Conservation (phyloP, 2,797 vertebrate species). For the Myotis vivesi region DNA sequence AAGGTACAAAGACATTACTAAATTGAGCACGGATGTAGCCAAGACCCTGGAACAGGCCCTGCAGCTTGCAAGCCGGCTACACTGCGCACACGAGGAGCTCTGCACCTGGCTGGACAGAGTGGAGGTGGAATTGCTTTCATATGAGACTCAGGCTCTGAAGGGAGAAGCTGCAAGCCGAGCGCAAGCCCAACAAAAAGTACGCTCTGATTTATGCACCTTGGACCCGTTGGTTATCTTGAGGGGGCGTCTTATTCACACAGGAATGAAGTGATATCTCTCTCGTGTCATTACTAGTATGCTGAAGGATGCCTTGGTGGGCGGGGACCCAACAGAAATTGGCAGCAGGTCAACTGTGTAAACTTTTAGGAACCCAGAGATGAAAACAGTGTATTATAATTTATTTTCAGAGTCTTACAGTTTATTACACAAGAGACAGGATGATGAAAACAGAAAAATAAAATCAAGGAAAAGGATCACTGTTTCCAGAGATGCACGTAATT, state of each 20-base stretch:
- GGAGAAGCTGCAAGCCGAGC: constrained; percentile 88
- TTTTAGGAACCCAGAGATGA: constrained; percentile 52
- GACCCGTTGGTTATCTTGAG: background rate
- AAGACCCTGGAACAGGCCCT: constrained; percentile 91
- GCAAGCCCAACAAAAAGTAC: constrained; percentile 93
- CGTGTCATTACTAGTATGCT: background rate
- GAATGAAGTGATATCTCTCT: background rate
- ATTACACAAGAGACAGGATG: constrained; percentile 52
- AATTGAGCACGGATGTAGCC: constrained; percentile 89
- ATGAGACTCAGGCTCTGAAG: constrained; percentile 85
- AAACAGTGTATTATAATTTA: constrained; percentile 4
- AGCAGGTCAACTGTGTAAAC: background rate
- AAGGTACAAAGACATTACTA: constrained; percentile 93
- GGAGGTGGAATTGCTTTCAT: constrained; percentile 88
- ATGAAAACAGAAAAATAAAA: background rate
- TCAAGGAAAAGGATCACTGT: background rate
- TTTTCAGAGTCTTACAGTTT: constrained; percentile 52
- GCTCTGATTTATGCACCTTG: constrained; percentile 43
- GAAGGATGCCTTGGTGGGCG: background rate
- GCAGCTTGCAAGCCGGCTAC: constrained; percentile 89
- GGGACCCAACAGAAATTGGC: constrained; percentile 22
- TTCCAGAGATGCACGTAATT: background rate
- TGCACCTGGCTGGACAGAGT: constrained; percentile 90
- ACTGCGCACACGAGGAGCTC: constrained; percentile 88
- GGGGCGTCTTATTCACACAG: background rate